A percentile compares a stretch with the other conserved stretches of the same genome.
These are phyloP conservation scores for Cataglyphis hispanica DNA, from an alignment of 1,140 invertebrate species.

Conservation along the genomic window DNA sequence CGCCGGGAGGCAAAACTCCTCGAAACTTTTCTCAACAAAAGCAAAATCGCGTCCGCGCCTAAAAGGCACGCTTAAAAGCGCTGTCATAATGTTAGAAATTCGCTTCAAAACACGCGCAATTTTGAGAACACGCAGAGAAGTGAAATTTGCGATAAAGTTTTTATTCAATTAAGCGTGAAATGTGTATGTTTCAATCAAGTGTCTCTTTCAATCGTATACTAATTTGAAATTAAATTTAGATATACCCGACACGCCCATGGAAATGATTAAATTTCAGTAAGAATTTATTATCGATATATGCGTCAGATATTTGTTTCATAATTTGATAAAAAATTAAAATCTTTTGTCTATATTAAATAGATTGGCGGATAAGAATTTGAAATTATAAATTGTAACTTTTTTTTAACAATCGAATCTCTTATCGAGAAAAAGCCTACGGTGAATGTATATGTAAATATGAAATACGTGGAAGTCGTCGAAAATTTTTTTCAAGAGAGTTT, in stretches of 20 bases:
- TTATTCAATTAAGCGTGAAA: constrained; percentile 28
- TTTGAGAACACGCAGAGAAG: neutral
- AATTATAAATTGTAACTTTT: neutral
- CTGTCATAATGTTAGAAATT: constrained; percentile 7
- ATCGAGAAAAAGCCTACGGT: neutral
- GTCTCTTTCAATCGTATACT: neutral
- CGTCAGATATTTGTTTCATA: neutral
- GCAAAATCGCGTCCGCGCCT: neutral
- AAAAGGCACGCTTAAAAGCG: constrained; percentile 18
- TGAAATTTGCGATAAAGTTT: neutral
- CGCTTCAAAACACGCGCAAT: neutral
- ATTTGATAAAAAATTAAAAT: constrained; percentile 11
- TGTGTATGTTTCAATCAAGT: neutral
- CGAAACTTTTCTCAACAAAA: constrained; percentile 36
- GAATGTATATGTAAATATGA: neutral
- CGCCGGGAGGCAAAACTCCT: constrained; percentile 20
- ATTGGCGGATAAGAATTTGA: neutral
- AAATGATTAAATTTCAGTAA: neutral
- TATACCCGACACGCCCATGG: neutral
- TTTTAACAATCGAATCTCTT: neutral
- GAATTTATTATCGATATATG: too few species aligned
- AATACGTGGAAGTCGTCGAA: neutral
- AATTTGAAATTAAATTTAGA: constrained; percentile 4
- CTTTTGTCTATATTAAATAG: neutral
- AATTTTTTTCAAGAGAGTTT: neutral